Base-by-base conservation (phyloP, 2,113 vertebrate species). In the Furnarius figulus region DNA sequence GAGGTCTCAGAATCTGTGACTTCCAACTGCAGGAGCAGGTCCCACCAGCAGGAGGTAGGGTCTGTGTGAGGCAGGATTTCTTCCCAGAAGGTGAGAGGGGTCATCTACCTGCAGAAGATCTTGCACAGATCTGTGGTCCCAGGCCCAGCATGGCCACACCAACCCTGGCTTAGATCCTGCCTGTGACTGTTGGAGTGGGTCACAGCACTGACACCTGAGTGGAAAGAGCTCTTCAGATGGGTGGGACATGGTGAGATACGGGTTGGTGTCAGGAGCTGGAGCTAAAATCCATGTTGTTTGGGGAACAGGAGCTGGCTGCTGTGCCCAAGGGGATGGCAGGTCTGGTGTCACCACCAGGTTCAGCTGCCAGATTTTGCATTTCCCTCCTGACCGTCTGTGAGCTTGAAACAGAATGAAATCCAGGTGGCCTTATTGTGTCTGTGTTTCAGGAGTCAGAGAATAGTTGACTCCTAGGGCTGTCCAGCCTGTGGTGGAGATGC, bases 251-350 rank as follows among this genome's bases (percentile, higher is more conserved):
- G 22, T 42, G 66, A 63, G 58, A 5, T 5, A 28, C 30, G 42
- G 56, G 16, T 9, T 42, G 35, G 33, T 35, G 24, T 10, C 49
- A 44, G 72, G 63, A 76, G 47, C 56, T 63, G 74, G 50, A 78
- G 46, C 11, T 50, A 1, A 28, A 61, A 61, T 24, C 18, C 0
- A 0, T 8, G 13, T 10, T 17, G 14, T 35, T 33, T 27, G 42
- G 21, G 49, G 61, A 39, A 14, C n/a, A 17, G 44, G 67, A 67
- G 17, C 3, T 23, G 30, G 21, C 30, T 42, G 33, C 67, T 81
- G 65, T 28, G 50, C 40, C 28, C 2, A 14, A 25, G 17, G 8
- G 12, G 6, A 15, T 27, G 30, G 7, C 0, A 2, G 25, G 4
- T 17, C 65, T 53, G 71, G 53, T 77, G 31, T 61, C 66, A 19